phyloP scores from a whole-genome alignment of 2,797 vertebrate genomes.

The Nyctalus aviator region DNA sequence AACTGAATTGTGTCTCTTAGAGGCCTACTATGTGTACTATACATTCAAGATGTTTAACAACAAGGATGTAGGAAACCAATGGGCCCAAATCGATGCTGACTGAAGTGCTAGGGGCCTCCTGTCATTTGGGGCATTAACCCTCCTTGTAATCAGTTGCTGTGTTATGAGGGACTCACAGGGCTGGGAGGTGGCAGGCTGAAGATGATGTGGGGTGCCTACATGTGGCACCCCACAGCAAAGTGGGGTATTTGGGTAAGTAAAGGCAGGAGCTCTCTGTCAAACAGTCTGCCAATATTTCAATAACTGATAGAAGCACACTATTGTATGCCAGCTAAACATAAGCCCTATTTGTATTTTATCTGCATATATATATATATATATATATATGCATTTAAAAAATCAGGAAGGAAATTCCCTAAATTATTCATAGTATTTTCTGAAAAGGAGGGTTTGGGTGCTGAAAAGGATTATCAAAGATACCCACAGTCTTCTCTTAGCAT shows the following conservation, averaged over 20 bases:
- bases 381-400: background rate
- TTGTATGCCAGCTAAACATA: background rate
- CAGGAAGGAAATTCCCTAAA: background rate
- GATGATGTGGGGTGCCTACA: too few species aligned
- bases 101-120: accelerated
- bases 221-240: background rate
- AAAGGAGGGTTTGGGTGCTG: background rate
- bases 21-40: background rate
- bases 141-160: background rate
- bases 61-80: background rate
- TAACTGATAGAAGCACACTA: background rate
- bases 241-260: too few species aligned
- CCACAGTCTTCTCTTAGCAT: background rate
- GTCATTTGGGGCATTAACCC: background rate
- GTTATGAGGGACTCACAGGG: background rate
- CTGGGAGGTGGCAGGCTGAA: background rate
- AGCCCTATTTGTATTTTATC: background rate
- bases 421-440: background rate
- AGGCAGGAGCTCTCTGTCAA: background rate
- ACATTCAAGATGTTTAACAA: background rate
- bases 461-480: background rate
- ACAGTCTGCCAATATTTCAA: background rate
- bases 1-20: background rate
- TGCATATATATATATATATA: background rate
- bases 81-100: background rate